Evolutionary conservation across 2,113 vertebrate species (phyloP), one percentile per base, ranked within the genome.

Genomic region (Emydura subglobosa): DNA sequence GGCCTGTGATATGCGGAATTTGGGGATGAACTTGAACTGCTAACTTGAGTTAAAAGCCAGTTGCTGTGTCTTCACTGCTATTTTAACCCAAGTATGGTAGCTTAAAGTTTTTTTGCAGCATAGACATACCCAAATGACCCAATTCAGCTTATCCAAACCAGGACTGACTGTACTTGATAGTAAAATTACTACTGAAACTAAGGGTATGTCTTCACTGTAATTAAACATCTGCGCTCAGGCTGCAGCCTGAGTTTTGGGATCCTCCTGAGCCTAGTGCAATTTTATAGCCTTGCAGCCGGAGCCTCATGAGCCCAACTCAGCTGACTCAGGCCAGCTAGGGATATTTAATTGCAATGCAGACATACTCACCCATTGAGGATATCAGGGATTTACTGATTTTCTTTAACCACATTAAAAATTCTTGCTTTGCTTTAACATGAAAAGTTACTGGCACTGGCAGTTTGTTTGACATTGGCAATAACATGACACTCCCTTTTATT

Each of bases 371-470:
- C 39, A 10, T 42, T 74, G 68, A 39, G 21, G 72, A 21, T 5
- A 6, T 0, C 0, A 27, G 10, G 10, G 6, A n/a, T 25, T 0
- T 34, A 6, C 19, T 2, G 47, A 25, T 6, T 39, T 31, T 7
- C 55, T 24, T 0, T 5, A 0, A 0, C 14, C 42, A 0, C 12
- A 4, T 47, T 1, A 57, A 27, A 57, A 25, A 57, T 57, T 34
- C 44, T 81, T 16, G 81, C 44, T n/a, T 27, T 39, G 19, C 53
- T 6, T 44, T 24, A 65, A 24, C 16, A 0, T 5, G 81, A 17
- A 51, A 39, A 21, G 0, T 22, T 6, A 3, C 51, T 2, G 83
- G 6, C 47, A 2, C 12, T 5, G 2, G 57, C n/a, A 3, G 29
- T 2, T 53, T 51, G 10, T 4, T 1, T 19, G 44, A 44, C 1